phyloP scores from a whole-genome alignment of 1,140 invertebrate species.

The Bombus balteatus region DNA sequence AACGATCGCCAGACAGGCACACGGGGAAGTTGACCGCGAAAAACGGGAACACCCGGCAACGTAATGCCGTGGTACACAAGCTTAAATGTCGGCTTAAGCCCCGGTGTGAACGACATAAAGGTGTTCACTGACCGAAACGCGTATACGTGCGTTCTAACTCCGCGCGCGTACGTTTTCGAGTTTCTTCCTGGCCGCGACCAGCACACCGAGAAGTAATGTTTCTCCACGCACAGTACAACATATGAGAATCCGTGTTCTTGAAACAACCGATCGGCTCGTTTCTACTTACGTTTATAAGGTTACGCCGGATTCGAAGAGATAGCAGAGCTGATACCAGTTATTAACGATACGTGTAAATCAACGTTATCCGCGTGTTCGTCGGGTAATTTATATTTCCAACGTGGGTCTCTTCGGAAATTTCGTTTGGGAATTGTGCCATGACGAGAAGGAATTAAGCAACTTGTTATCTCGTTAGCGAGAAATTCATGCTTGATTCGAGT shows the following conservation, averaged over 20 bases:
- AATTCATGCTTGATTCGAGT: neutral
- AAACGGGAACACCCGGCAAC: slow-evolving; percentile 22
- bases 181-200: slow-evolving; percentile 19
- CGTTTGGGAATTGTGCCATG: neutral
- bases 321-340: neutral
- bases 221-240: neutral
- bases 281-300: neutral
- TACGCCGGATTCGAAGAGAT: neutral
- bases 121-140: slow-evolving; percentile 63
- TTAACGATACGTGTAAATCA: slow-evolving; percentile 19
- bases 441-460: neutral
- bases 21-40: slow-evolving; percentile 43
- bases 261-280: neutral
- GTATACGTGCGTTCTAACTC: slow-evolving; percentile 3
- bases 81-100: slow-evolving; percentile 41
- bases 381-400: neutral
- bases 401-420: neutral
- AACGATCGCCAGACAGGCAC: neutral
- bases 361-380: neutral
- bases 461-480: neutral
- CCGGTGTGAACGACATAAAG: slow-evolving; percentile 57
- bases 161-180: neutral
- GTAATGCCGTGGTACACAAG: slow-evolving; percentile 15
- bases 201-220: too few species aligned
- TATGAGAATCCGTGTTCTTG: neutral